Conservation (phyloP, 2,113 vertebrate species). For the Anser brachyrhynchus region DNA sequence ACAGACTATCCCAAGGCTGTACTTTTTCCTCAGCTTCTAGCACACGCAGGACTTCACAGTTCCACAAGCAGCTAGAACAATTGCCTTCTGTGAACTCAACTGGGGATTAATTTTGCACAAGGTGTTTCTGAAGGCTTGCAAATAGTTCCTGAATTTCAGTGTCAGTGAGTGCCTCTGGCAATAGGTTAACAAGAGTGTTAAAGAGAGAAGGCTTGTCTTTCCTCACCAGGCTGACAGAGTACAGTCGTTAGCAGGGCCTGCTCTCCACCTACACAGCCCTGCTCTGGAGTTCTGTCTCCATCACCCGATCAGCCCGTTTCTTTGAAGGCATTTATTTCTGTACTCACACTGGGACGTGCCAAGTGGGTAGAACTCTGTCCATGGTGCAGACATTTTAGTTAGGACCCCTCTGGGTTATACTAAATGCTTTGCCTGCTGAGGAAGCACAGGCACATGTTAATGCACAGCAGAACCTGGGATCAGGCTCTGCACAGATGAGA, state of each 20-base stretch:
- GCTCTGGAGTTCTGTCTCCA: background rate
- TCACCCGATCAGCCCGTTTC: background rate
- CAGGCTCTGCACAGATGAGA: background rate
- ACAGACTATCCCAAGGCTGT: background rate
- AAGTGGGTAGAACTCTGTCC: background rate
- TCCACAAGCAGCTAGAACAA: background rate
- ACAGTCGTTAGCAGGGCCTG: background rate
- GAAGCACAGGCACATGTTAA: background rate
- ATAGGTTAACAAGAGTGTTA: background rate
- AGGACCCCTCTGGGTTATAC: fast-evolving
- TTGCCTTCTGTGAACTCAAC: background rate
- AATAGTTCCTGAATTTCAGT: constrained; percentile 9
- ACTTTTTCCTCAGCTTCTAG: background rate
- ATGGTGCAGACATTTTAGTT: background rate
- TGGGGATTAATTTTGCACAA: background rate
- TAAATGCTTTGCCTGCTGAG: background rate
- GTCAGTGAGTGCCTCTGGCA: background rate
- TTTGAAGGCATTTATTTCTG: background rate
- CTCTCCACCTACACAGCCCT: background rate
- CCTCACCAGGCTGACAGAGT: background rate
- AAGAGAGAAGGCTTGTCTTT: background rate
- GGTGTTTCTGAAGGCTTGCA: background rate
- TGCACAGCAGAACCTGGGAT: background rate
- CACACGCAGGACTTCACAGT: background rate
- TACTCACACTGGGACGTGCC: background rate